Conservation (phyloP, 2,113 vertebrate species). For the Heloderma charlesbogerti region DNA sequence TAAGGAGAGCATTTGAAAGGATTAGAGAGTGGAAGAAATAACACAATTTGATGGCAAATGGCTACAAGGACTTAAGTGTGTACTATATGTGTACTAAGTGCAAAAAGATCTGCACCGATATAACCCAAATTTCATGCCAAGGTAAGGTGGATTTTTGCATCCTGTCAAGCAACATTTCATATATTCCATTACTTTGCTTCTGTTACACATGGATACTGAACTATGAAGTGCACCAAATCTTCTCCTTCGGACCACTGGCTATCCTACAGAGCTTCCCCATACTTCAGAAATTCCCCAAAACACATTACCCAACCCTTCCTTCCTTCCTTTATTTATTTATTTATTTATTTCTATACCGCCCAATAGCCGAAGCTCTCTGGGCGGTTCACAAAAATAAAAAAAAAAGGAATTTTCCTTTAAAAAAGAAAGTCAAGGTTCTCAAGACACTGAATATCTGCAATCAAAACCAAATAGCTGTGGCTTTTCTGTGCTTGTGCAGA, state of each 20-base stretch:
- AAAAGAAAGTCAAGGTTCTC: neutral
- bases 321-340: too few relatives aligned
- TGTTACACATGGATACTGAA: neutral
- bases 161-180: neutral
- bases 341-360: too few relatives aligned
- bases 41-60: conserved; percentile 2
- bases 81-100: neutral
- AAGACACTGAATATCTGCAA: neutral
- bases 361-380: too few relatives aligned
- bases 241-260: neutral
- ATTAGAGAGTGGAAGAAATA: neutral
- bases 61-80: neutral
- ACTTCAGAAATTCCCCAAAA: neutral
- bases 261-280: neutral
- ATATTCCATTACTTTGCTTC: neutral
- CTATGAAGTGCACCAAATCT: neutral
- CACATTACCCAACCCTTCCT: neutral
- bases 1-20: neutral
- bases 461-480: neutral
- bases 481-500: neutral
- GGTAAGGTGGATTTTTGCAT: neutral
- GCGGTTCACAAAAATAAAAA: too few relatives aligned
- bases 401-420: neutral
- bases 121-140: neutral
- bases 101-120: neutral